Evolutionary conservation across 2,113 vertebrate species (phyloP).

Genomic region (Motacilla alba): DNA sequence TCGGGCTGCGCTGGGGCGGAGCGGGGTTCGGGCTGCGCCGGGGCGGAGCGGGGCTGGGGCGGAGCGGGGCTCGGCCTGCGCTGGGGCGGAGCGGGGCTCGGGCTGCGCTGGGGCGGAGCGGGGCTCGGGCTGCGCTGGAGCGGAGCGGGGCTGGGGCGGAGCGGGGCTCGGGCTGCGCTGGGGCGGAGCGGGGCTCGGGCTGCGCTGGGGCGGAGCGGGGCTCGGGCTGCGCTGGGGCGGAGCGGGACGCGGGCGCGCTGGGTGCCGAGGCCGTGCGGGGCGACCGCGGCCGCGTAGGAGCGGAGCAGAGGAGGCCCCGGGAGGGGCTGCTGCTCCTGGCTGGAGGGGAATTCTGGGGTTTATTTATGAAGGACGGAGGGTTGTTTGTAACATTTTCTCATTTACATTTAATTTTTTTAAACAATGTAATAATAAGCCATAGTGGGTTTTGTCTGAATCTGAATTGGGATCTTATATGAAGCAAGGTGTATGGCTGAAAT

Average conservation of each 20-base stretch:
- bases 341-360: no score
- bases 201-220: no score
- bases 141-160: neutral
- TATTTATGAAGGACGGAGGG: no score
- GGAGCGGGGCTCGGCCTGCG: no score
- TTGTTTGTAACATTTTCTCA: neutral
- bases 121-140: neutral
- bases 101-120: neutral
- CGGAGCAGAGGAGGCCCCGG: neutral
- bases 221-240: no score
- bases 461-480: neutral
- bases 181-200: neutral
- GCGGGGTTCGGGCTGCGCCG: no score
- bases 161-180: neutral
- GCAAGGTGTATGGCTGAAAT: neutral
- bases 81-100: no score
- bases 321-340: neutral
- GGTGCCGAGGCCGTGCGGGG: neutral
- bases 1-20: neutral
- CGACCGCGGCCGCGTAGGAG: neutral
- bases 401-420: neutral
- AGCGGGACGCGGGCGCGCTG: no score
- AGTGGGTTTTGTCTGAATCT: neutral
- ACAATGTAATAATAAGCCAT: neutral
- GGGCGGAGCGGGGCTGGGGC: no score